These are phyloP conservation scores for Rhombomys opimus DNA, from an alignment of 2,113 vertebrate species.

Conservation along the genomic window DNA sequence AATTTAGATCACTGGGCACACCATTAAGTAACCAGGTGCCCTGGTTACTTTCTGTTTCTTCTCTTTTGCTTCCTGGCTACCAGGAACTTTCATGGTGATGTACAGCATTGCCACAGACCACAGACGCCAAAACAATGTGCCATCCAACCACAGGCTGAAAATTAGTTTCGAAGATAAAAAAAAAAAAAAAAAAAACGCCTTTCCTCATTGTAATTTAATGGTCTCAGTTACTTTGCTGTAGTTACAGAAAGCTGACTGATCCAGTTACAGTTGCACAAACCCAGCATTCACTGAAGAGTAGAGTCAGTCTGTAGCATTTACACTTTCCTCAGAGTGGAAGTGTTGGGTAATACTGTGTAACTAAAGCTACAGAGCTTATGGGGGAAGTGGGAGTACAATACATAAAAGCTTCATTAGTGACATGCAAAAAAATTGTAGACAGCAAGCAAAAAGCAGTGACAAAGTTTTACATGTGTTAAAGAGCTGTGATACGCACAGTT, in stretches of 20 bases:
- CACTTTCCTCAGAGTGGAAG: neutral
- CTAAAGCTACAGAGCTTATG: neutral
- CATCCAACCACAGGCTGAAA: neutral
- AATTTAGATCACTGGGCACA: neutral
- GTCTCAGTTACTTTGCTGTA: neutral
- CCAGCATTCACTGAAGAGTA: neutral
- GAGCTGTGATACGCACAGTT: neutral
- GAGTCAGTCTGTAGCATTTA: neutral
- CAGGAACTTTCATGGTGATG: neutral
- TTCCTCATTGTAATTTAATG: neutral
- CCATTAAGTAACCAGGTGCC: too few relatives aligned
- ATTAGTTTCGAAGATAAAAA: neutral
- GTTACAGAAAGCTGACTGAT: neutral
- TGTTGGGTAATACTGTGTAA: neutral
- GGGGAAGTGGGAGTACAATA: neutral
- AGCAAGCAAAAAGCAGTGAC: neutral
- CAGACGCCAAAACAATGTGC: neutral
- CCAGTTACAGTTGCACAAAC: neutral
- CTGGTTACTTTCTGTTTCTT: neutral
- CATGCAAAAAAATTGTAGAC: neutral
- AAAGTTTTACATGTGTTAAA: neutral
- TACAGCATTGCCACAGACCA: neutral
- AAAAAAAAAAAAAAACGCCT: neutral
- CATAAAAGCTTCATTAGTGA: neutral
- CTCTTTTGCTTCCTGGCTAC: neutral